These are phyloP conservation scores for Phoxinus phoxinus DNA, from an alignment of 2,113 vertebrate species.

Conservation along the genomic window DNA sequence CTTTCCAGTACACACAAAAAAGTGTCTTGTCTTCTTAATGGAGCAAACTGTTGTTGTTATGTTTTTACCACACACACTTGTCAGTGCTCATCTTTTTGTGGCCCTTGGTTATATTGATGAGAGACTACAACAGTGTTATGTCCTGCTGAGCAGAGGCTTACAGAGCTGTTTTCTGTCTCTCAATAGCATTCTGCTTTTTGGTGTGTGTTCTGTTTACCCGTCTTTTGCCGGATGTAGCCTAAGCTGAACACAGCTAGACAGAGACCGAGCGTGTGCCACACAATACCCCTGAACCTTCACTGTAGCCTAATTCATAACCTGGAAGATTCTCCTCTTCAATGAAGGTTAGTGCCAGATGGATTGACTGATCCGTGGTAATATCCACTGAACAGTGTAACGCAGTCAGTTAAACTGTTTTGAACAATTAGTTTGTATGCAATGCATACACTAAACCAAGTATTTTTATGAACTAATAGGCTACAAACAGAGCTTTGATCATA, in stretches of 20 bases:
- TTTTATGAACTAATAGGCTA: no score
- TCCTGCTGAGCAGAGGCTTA: conserved; percentile 32
- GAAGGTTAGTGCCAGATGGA: not conserved
- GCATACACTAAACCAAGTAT: not conserved
- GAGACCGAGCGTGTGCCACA: not conserved
- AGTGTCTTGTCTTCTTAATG: conserved; percentile 16
- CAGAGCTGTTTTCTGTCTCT: conserved; percentile 3
- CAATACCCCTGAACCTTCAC: not conserved
- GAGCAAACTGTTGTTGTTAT: not conserved
- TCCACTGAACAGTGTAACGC: not conserved
- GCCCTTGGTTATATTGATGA: not conserved
- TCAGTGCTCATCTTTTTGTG: not conserved
- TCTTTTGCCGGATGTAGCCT: not conserved
- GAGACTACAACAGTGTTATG: not conserved
- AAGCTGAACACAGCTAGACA: not conserved
- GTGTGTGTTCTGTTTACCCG: not conserved
- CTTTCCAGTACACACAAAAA: conserved; percentile 68
- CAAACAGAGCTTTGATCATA: no score
- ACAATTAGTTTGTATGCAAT: not conserved
- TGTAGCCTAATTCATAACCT: not conserved
- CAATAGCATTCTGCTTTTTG: conserved; percentile 26
- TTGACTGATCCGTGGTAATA: not conserved
- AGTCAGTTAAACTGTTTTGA: not conserved
- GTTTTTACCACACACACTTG: not conserved
- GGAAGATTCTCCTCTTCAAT: not conserved